These are phyloP conservation scores for Thamnaconus septentrionalis DNA, from an alignment of 2,113 vertebrate genomes.

Conservation along the genomic window DNA sequence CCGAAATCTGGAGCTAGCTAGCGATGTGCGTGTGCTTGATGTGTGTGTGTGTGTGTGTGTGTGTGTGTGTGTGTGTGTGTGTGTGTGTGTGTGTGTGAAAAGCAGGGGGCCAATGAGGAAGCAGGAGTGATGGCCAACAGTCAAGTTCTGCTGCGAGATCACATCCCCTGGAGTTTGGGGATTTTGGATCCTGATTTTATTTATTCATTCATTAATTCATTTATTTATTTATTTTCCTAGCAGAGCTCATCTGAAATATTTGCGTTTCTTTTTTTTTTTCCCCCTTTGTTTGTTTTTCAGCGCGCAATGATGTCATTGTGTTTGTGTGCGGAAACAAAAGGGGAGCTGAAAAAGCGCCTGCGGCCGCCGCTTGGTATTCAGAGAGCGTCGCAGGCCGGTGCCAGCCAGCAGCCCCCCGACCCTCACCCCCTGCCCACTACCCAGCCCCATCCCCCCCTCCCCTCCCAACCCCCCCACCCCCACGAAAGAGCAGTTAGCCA, in stretches of 20 bases:
- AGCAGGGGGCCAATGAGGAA: conserved; percentile 29
- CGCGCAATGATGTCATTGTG: conserved; percentile 43
- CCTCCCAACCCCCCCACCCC: too few relatives aligned
- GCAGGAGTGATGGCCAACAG: conserved; percentile 42
- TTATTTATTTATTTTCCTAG: conserved; percentile 12
- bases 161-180: conserved; percentile 56
- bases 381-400: conserved; percentile 19
- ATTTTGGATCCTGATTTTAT: conserved; percentile 65
- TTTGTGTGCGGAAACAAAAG: conserved; percentile 38
- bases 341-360: conserved; percentile 20
- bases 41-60: too few relatives aligned
- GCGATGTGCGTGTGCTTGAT: background rate
- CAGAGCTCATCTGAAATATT: conserved; percentile 39
- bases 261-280: conserved; percentile 7
- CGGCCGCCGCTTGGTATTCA: conserved; percentile 53
- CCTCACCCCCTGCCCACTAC: too few relatives aligned
- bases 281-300: too few relatives aligned
- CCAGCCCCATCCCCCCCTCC: too few relatives aligned
- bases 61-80: background rate
- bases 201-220: conserved; percentile 1
- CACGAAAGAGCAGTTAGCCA: conserved; percentile 49
- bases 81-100: background rate
- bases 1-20: conserved; percentile 18
- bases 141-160: conserved; percentile 45
- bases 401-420: conserved; percentile 24